Percentiles rank a stretch among this genome's conserved stretches.
Conservation (phyloP, 64 coral and sea anemone genomes). For the Hydrozoanthus tunicans region DNA sequence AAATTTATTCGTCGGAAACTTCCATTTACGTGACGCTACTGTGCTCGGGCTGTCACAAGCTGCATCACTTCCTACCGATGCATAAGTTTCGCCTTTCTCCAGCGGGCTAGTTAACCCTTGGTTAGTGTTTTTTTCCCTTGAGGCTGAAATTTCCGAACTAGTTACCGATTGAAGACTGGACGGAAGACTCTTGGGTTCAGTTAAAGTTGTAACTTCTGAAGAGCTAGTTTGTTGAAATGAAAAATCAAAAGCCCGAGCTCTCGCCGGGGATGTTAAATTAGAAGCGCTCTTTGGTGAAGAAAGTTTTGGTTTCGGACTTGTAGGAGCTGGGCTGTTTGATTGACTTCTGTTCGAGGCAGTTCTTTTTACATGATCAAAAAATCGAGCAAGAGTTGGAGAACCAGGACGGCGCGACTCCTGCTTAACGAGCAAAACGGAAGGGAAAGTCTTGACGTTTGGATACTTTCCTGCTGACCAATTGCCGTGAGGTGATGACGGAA, state of each 20-base stretch:
- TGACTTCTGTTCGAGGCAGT: not conserved
- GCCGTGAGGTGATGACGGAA: not conserved
- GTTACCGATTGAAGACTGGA: not conserved
- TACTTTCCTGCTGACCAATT: not conserved
- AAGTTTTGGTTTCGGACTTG: slow-evolving; percentile 13
- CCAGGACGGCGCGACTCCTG: not conserved
- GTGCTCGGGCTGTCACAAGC: not conserved
- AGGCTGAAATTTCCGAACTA: not conserved
- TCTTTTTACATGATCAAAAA: slow-evolving; percentile 30
- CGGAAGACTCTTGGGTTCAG: not conserved
- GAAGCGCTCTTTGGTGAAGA: not conserved
- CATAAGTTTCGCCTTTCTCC: not conserved
- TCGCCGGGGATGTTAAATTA: not conserved
- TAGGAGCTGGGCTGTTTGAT: not conserved
- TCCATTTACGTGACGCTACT: not conserved
- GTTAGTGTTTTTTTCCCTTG: not conserved
- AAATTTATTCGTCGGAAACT: not conserved
- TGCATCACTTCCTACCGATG: not conserved
- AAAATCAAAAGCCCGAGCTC: not conserved
- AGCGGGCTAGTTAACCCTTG: not conserved
- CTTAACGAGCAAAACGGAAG: not conserved
- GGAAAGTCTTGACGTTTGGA: not conserved
- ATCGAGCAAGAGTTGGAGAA: slow-evolving; percentile 5
- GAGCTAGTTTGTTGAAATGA: not conserved
- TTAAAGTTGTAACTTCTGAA: not conserved